phyloP scores from a whole-genome alignment of 2,113 vertebrate genomes.

The Romanogobio albipinnatus region DNA sequence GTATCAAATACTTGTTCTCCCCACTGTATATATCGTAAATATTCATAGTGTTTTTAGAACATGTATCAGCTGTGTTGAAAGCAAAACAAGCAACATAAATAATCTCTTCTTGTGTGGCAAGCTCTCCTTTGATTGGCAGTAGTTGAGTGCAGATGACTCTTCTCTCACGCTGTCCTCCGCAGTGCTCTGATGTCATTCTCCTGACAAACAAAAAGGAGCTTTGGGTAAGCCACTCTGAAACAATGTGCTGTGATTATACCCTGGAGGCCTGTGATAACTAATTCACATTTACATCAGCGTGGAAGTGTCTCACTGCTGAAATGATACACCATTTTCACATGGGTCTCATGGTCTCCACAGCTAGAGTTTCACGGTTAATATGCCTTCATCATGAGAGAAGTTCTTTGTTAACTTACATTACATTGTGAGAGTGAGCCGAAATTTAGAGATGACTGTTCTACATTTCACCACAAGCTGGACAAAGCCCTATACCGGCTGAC shows the following conservation, averaged over 20 bases:
- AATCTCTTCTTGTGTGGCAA: not conserved
- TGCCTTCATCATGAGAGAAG: slow-evolving; percentile 8
- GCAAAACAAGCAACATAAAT: not conserved
- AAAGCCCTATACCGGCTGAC: not conserved
- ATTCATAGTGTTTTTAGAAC: not conserved
- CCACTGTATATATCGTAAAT: too few species aligned
- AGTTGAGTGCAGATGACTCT: not conserved
- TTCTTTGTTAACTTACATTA: slow-evolving; percentile 21
- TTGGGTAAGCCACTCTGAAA: slow-evolving; percentile 67
- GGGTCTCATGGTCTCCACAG: slow-evolving; percentile 50
- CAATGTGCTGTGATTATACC: slow-evolving; percentile 69
- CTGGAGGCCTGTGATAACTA: slow-evolving; percentile 70
- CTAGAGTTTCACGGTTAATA: slow-evolving; percentile 46
- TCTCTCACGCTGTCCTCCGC: slow-evolving; percentile 9
- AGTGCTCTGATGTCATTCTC: slow-evolving; percentile 34
- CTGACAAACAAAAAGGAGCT: slow-evolving; percentile 66
- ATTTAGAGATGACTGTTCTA: not conserved
- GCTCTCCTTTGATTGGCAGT: not conserved
- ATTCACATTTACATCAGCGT: slow-evolving; percentile 65
- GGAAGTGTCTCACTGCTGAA: slow-evolving; percentile 63
- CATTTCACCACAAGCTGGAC: not conserved
- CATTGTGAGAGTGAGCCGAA: not conserved
- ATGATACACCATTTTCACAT: slow-evolving; percentile 57
- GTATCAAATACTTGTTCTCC: too few species aligned
- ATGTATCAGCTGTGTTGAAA: not conserved